Base-by-base conservation (phyloP, 2,888 invertebrate genomes). In the Crocallis elinguaria region DNA sequence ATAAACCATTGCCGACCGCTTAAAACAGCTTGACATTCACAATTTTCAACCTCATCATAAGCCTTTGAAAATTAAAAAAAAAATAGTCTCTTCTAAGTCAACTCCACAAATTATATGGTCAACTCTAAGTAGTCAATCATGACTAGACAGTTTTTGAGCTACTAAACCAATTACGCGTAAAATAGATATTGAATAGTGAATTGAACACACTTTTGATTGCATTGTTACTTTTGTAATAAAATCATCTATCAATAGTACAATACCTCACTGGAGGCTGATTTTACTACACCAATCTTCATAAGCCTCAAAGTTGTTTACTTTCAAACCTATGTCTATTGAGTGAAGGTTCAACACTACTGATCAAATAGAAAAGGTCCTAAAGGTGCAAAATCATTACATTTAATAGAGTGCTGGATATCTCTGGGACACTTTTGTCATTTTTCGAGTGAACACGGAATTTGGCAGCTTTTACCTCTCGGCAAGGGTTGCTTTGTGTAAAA, bases 341-440 rank as follows among this genome's bases (percentile, higher is more conserved):
- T 8, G 66, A 69, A 51, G 14, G 64, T 60, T 51, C 1, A 62
- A 54, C 8, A 1, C 0, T 9, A 13, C 11, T 21, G 3, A 19
- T 7, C 8, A 5, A 0, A 44, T 7, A 9, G 13, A 6, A 12
- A 13, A 9, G n/a, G 23, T 19, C 9, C 19, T 16, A 66, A 67
- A 71, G 62, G 43, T 71, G 77, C 51, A 61, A 39, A 66, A 57
- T 78, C 78, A 77, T 66, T 60, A 19, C 12, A 36, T 67, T 64
- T 77, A 67, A 77, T 77, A 67, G 64, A 70, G 51, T 51, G 37
- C 12, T 1, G 29, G 57, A 49, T 46, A 43, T 46, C 50, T 6
- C 32, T 39, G 25, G 43, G 56, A 57, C 50, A 52, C n/a, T 66
- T 67, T 67, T 64, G 44, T 51, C 49, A 53, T 29, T 45, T 60